Base-by-base conservation (phyloP, 2,888 invertebrate genomes). In the Enchytraeus crypticus region DNA sequence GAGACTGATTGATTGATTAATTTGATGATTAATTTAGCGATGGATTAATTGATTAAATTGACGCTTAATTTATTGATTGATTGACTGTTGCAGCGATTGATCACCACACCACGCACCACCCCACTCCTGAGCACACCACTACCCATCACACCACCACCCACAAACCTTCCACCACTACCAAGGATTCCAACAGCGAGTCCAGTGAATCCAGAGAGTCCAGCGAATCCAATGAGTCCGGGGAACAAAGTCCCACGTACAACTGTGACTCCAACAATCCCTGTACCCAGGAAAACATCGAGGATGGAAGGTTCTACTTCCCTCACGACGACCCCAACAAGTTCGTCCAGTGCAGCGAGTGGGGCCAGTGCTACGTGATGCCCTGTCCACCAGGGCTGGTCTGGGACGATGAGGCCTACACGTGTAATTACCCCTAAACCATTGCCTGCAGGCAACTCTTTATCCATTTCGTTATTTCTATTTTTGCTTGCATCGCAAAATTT, bases 261-360 rank as follows among this genome's bases (percentile, higher is more conserved):
- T 65, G 66, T 32, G 29, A 53, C 51, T 53, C 56, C 2, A 64
- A 60, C 46, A 71, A 69, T 64, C 72, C 71, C 2, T 74, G 74
- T 62, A 70, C 70, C 1, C 61, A 61, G 5, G 66, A 67, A 45
- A 71, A 69, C 60, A 60, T 68, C 4, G 67, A 65, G 45, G 46
- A 64, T 5, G 72, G 71, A 3, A 61, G 64, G 26, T 63, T 71
- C 53, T 74, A 71, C 69, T 72, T 70, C 61, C 62, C 70, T 11
- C 57, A 69, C 33, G 62, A 61, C 21, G 67, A 70, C 56, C 62
- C 63, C 2, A 61, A 57, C 43, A 65, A 67, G 60, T 73, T 69
- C 58, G 72, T 73, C 23, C 71, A 72, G 64, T 73, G 73, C 51
- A 70, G 70, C 59, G 64, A 69, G 57, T 61, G 63, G 11, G 71